Percentiles rank a stretch among this genome's conserved stretches.
These are phyloP conservation scores for Corapipo altera DNA, from an alignment of 2,113 vertebrate species.

Conservation along the genomic window DNA sequence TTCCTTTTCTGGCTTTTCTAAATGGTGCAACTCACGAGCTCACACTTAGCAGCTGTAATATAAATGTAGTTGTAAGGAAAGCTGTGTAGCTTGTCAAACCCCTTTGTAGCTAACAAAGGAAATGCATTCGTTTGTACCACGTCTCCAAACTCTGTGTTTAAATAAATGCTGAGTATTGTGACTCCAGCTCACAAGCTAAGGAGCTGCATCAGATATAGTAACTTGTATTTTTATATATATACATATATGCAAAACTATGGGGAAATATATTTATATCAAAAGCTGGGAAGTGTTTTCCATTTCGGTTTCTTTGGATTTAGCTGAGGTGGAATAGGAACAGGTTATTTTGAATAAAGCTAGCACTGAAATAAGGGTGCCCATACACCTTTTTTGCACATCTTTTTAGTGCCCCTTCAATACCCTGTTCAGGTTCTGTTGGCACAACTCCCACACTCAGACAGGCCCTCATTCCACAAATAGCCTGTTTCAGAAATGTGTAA, in stretches of 20 bases:
- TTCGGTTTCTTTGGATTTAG: neutral
- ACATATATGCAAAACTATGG: neutral
- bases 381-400: neutral
- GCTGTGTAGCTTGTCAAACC: slow-evolving; percentile 1
- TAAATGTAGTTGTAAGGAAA: neutral
- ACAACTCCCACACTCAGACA: neutral
- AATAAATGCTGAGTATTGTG: neutral
- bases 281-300: neutral
- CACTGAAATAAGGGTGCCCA: neutral
- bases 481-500: neutral
- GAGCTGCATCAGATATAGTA: neutral
- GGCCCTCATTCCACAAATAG: neutral
- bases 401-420: neutral
- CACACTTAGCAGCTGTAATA: neutral
- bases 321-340: neutral
- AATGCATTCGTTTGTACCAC: neutral
- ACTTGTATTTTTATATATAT: neutral
- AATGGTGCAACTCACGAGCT: slow-evolving; percentile 27
- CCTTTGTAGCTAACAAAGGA: slow-evolving; percentile 28
- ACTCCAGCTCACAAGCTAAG: neutral
- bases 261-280: neutral
- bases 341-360: neutral
- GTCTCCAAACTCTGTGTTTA: neutral
- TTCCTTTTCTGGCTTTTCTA: slow-evolving; percentile 16
- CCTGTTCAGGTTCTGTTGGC: neutral